Evolutionary conservation across 2,113 vertebrate genomes (phyloP).

Genomic region (Neolamprologus kungweensis): DNA sequence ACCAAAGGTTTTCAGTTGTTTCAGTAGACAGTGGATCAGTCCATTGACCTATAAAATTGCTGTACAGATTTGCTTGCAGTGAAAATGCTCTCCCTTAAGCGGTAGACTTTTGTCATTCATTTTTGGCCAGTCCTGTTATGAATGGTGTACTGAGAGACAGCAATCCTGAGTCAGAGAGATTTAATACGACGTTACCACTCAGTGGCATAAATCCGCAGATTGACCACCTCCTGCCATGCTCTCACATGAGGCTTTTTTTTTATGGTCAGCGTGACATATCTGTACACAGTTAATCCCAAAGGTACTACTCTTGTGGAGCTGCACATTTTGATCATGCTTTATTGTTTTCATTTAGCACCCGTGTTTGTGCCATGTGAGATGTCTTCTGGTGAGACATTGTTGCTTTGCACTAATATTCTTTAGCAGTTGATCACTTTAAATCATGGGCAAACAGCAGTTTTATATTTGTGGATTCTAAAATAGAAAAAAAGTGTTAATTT

Average conservation of each 20-base stretch:
- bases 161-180: slow-evolving; percentile 50
- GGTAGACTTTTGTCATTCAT: slow-evolving; percentile 31
- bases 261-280: slow-evolving; percentile 33
- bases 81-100: background rate
- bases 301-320: background rate
- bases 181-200: slow-evolving; percentile 53
- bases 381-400: background rate
- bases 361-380: background rate
- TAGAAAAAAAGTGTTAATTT: slow-evolving; percentile 5
- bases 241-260: slow-evolving; percentile 19
- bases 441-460: background rate
- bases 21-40: background rate
- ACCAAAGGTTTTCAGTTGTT: background rate
- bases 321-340: background rate
- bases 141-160: slow-evolving; percentile 37
- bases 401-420: background rate
- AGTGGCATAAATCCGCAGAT: slow-evolving; percentile 51
- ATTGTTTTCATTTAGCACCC: background rate
- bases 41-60: background rate
- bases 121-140: slow-evolving; percentile 7
- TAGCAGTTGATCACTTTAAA: background rate
- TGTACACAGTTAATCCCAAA: background rate
- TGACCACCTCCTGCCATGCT: slow-evolving; percentile 50
- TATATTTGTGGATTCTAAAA: background rate
- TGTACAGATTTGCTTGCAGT: background rate